Evolutionary conservation across 2,888 invertebrate species (phyloP), one percentile per base, ranked within the genome.

Genomic region (Apamea crenata): DNA sequence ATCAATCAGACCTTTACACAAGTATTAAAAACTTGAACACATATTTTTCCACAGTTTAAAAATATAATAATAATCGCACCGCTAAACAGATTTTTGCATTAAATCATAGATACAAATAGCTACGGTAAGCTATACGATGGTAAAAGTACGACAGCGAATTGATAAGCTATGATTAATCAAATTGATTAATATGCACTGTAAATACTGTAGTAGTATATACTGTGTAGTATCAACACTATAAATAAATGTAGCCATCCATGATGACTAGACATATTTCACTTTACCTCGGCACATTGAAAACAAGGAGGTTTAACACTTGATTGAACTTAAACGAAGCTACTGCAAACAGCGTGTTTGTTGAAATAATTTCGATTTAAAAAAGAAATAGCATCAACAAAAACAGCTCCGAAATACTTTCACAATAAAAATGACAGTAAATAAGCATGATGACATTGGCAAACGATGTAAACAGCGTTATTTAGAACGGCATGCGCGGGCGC

Each of bases 401-500:
- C 29, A 71, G 12, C 12, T 69, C 29, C 25, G 8, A 74, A 67
- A 77, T 56, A 66, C 44, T 69, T 72, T 82, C 63, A 69, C 59
- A 79, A 73, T 79, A 56, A 71, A 59, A 68, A 61, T 40, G 0
- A 29, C 67, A 79, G 81, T 90, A 89, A 74, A 90, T 61, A 72
- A 53, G 56, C 65, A 74, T 84, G 86, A 72, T 80, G 75, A 76
- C 76, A 80, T 40, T 76, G 86, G 86, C 86, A 86, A 80, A 69
- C 61, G 63, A 86, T 81, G 88, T 86, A 89, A 82, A 86, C 88
- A 84, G 67, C 78, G 79, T 84, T 78, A 84, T 74, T 74, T 73
- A 21, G 78, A 63, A 59, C n/a, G 21, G 32, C 14, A 92, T 71
- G 81, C 66, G 91, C 91, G 77, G 77, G 84, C 77, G 86, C 90